phyloP scores from a whole-genome alignment of 2,888 invertebrate genomes.

The Piscicola geometra region DNA sequence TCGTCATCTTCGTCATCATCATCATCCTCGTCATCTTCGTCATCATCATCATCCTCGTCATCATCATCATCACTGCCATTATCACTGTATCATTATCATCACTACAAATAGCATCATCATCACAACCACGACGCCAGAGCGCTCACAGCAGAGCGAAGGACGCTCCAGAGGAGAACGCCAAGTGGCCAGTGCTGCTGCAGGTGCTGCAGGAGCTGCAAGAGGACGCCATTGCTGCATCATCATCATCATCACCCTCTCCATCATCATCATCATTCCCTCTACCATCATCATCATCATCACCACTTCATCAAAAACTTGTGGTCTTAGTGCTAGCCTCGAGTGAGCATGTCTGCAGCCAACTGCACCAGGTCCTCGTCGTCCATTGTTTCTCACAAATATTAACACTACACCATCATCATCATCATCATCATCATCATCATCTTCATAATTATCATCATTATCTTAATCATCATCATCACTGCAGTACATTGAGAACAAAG shows the following conservation, averaged over 20 bases:
- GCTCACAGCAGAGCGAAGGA: slow-evolving; percentile 32
- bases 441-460: no score
- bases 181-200: slow-evolving; percentile 80
- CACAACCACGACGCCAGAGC: background rate
- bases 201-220: slow-evolving; percentile 77
- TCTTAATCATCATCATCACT: no score
- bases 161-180: slow-evolving; percentile 76
- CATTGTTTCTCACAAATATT: no score
- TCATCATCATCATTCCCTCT: no score
- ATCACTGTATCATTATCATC: background rate
- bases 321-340: slow-evolving; percentile 1
- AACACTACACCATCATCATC: no score
- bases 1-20: background rate
- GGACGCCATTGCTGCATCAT: slow-evolving; percentile 58
- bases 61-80: background rate
- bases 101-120: background rate
- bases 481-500: background rate
- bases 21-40: no score
- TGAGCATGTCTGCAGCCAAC: background rate
- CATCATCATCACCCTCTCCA: no score
- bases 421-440: no score
- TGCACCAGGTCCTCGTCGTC: background rate
- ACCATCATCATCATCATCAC: background rate
- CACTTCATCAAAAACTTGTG: background rate
- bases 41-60: no score